Conservation (phyloP, 2,113 vertebrate genomes). For the Phalacrocorax brasilianus region DNA sequence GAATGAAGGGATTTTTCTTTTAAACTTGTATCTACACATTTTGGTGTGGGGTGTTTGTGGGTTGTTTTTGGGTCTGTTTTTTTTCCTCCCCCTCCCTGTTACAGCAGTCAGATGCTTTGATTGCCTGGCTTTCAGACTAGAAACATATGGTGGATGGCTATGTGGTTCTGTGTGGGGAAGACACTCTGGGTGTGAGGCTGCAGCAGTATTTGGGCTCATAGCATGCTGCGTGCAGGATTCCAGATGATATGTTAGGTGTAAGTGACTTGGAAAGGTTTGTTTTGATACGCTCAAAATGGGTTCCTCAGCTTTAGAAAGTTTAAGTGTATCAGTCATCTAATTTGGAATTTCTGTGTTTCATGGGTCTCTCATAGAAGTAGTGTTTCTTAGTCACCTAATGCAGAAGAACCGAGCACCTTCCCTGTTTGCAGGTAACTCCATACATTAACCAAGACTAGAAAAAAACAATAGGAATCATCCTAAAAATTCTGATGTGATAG, state of each 20-base stretch:
- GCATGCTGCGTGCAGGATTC: neutral
- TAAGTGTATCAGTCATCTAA: neutral
- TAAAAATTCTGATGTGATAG: neutral
- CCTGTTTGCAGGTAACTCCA: neutral
- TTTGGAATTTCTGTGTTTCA: neutral
- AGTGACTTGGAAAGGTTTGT: neutral
- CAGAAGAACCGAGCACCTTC: neutral
- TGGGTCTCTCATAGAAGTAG: neutral
- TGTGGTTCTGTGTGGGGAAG: neutral
- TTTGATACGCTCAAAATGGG: neutral
- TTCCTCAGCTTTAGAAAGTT: neutral
- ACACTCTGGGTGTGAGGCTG: neutral
- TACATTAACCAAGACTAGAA: neutral
- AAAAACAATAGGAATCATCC: neutral
- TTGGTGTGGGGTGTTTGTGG: rapidly evolving
- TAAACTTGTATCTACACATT: neutral
- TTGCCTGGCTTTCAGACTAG: neutral
- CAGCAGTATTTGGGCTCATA: neutral
- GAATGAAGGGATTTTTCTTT: neutral
- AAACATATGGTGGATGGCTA: neutral
- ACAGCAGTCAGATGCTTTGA: neutral
- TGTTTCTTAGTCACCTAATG: neutral
- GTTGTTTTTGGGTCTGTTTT: too few relatives aligned
- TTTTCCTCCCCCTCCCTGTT: rapidly evolving
- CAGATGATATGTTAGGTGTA: neutral